Evolutionary conservation across 2,797 vertebrate species (phyloP), one percentile per base, ranked within the genome.

Genomic region (Chelidonichthys spinosus): DNA sequence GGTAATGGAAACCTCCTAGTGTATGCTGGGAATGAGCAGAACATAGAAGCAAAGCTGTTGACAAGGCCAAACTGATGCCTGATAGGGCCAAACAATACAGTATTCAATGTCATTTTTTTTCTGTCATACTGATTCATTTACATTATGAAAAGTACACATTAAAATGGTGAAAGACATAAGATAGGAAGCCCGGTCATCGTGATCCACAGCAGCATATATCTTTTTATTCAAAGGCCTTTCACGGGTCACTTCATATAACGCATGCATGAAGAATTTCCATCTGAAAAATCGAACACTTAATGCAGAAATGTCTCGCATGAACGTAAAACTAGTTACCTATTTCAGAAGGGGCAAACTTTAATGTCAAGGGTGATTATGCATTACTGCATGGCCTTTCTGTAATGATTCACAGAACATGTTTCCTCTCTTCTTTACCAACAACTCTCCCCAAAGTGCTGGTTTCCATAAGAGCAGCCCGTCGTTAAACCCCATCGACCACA

Each of bases 1-100:
- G 73, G 89, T 86, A 88, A 91, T 86, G 87, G 85, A 92, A 91
- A 90, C 85, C 79, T 85, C 72, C 72, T 43, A 67, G 64, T 82
- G 82, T 78, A 87, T 89, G 73, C 82, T 89, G 83, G 85, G 85
- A 87, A 81, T 56, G 47, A 87, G 25, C 2, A 8, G 63, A 90
- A 87, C 6, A 0, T 63, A 35, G 63, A 74, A 36, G 66, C 69
- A 63, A 2, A 61, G 59, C 78, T 71, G 37, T 39, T 55, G 54
- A 72, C 60, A 73, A 36, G 32, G n/a, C n/a, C 3, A 47, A 62
- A 54, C 46, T 11, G 66, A 82, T 44, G 35, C 17, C 42, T 70
- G 72, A 80, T 76, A 76, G n/a, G 15, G 42, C 53, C 10, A 6
- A 39, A 65, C 39, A 25, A 36, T 15, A 3, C n/a, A 9, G 25